These are phyloP conservation scores for Nomada fucata DNA, from an alignment of 2,888 invertebrate genomes.

Conservation along the genomic window DNA sequence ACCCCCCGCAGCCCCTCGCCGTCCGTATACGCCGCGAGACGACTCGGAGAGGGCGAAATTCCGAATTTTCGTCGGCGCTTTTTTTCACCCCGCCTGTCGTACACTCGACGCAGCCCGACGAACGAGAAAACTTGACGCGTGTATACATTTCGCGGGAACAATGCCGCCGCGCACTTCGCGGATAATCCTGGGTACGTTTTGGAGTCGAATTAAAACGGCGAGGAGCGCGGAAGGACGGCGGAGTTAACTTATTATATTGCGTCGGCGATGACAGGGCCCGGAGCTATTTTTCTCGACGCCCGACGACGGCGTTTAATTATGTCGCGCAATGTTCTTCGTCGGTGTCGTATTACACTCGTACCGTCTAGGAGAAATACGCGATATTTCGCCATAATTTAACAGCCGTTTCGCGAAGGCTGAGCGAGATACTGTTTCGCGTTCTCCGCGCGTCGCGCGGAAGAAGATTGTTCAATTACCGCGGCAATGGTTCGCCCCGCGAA, in stretches of 20 bases:
- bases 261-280: too few relatives aligned
- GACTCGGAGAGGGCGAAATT: constrained; percentile 55
- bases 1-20: not conserved
- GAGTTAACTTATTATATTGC: too few relatives aligned
- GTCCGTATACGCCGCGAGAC: constrained; percentile 18
- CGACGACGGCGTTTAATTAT: too few relatives aligned
- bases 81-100: constrained; percentile 35
- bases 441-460: too few relatives aligned
- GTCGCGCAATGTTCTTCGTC: too few relatives aligned
- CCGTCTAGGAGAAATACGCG: too few relatives aligned
- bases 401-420: too few relatives aligned
- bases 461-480: too few relatives aligned
- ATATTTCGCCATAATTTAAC: too few relatives aligned
- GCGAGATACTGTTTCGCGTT: too few relatives aligned
- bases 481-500: not conserved
- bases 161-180: constrained; percentile 33
- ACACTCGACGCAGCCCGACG: constrained; percentile 35
- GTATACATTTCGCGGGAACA: constrained; percentile 47
- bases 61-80: constrained; percentile 56
- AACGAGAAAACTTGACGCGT: constrained; percentile 7
- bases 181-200: constrained; percentile 30
- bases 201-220: constrained; percentile 12
- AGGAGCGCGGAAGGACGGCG: not conserved
- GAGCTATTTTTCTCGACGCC: too few relatives aligned
- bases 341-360: too few relatives aligned